Conservation (phyloP, 2,113 vertebrate species). For the Seriola aureovittata region DNA sequence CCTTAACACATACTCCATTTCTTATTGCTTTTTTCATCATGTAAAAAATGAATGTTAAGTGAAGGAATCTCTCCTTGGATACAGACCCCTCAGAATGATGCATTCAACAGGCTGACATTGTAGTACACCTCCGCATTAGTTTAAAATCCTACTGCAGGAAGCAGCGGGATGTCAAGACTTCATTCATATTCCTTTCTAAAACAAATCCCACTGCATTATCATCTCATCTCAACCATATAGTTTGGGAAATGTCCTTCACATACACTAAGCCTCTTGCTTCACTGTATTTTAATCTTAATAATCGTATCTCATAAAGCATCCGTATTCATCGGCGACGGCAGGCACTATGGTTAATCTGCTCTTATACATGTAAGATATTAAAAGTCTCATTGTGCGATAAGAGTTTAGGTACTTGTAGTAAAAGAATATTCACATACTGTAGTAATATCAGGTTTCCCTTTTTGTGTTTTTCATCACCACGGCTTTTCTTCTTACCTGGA, state of each 20-base stretch:
- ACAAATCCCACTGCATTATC: constrained; percentile 1
- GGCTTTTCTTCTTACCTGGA: background rate
- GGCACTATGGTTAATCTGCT: constrained; percentile 35
- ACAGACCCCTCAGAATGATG: background rate
- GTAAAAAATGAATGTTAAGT: constrained; percentile 16
- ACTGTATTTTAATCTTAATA: constrained; percentile 40
- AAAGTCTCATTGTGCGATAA: constrained; percentile 19
- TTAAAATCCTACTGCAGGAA: constrained; percentile 1
- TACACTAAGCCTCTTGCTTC: constrained; percentile 38
- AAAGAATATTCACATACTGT: constrained; percentile 14
- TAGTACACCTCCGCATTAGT: constrained; percentile 5
- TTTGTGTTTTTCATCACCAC: background rate
- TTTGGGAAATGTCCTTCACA: constrained; percentile 57
- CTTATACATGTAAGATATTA: constrained; percentile 13
- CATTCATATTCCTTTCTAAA: background rate
- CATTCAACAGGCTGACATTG: constrained; percentile 24
- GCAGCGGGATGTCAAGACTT: background rate
- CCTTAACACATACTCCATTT: background rate
- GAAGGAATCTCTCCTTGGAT: constrained; percentile 2
- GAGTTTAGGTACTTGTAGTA: constrained; percentile 8
- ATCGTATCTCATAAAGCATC: constrained; percentile 36
- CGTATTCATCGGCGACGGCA: constrained; percentile 22
- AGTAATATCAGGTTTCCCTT: constrained; percentile 11
- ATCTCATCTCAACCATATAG: constrained; percentile 25
- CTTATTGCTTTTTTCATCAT: constrained; percentile 13